Conservation (phyloP, 2,113 vertebrate species). For the Prionailurus viverrinus region DNA sequence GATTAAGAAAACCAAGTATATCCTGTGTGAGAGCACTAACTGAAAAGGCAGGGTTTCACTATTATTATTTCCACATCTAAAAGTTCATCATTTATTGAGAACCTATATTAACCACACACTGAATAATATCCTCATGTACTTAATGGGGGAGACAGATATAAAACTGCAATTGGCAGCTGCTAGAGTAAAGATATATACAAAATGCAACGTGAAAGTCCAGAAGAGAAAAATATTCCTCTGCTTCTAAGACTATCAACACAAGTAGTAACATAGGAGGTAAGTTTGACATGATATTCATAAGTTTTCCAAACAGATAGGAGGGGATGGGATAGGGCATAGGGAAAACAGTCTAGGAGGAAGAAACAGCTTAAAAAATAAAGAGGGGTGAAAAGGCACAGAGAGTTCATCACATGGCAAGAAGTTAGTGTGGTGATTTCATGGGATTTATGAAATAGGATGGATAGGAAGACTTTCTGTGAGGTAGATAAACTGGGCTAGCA, state of each 20-base stretch:
- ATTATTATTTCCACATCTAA: slow-evolving; percentile 44
- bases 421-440: background rate
- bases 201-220: background rate
- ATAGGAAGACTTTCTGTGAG: background rate
- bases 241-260: background rate
- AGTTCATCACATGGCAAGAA: background rate
- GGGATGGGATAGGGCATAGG: background rate
- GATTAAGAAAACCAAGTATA: slow-evolving; percentile 56
- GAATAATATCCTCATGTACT: background rate
- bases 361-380: background rate
- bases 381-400: background rate
- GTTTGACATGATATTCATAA: background rate
- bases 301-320: background rate
- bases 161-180: background rate
- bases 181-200: background rate
- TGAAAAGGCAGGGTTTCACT: slow-evolving; percentile 27
- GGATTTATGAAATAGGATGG: background rate
- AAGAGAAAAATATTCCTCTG: background rate
- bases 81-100: slow-evolving; percentile 15
- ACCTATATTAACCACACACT: background rate
- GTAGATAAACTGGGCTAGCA: background rate
- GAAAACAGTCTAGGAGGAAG: background rate
- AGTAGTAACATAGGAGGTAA: background rate
- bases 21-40: background rate
- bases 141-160: background rate